Evolutionary conservation across 1,140 invertebrate genomes (phyloP), one percentile per base, ranked within the genome.

Genomic region (Drosophila nannoptera): DNA sequence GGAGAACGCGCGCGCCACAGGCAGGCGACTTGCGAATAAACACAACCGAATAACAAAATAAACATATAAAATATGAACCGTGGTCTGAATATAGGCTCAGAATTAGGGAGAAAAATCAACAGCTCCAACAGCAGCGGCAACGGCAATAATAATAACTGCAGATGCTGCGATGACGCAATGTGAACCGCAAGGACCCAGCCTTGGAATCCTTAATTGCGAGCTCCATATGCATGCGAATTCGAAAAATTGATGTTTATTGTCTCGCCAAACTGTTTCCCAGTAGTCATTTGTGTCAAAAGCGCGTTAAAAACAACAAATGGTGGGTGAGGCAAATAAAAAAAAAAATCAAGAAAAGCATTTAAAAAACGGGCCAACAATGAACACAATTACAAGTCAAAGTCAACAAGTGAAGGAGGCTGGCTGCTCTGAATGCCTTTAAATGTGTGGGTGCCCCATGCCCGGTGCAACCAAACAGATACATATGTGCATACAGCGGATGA

Each of bases 341-440:
- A 31, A 35, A 52, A 22, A 22, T 22, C 58, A 54, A 56, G 22
- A 67, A 43, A 38, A 40, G 12, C 50, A 54, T 52, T 52, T 53
- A 56, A 43, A 33, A 55, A 52, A 9, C 8, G 45, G 22, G 29
- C 53, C 62, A 58, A 65, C 62, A 66, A 66, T 66, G 54, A 68
- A 64, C 31, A 74, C 71, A 82, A 83, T 83, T 83, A 48, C 80
- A 80, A 84, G 59, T 84, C 78, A 84, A 83, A 84, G 78, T 83
- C 78, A 58, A 43, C 60, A 53, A 70, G 59, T 59, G 77, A 76
- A 73, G 69, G 60, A 73, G 53, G 4, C 53, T 9, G 40, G 78
- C 62, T 63, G 56, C 60, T 64, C 56, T 52, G 31, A 11, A 59
- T 55, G 70, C 65, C n/a, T 22, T 22, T 22, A 22, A 22, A 3